phyloP scores from a whole-genome alignment of 2,888 invertebrate species.

The Ctenicera cuprea region DNA sequence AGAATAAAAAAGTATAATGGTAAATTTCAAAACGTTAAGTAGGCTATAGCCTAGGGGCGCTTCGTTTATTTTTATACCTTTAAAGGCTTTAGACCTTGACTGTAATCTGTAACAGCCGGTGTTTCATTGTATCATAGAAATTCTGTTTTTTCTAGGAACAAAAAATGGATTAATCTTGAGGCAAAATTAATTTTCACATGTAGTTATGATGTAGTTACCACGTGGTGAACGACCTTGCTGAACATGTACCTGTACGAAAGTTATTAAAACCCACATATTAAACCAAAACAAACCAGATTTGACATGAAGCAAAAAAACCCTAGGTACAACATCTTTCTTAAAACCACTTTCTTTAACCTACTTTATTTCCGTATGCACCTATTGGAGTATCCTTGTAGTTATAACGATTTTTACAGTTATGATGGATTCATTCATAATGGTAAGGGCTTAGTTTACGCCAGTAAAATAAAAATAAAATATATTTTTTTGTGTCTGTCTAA shows the following conservation, averaged over 20 bases:
- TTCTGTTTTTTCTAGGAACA: neutral
- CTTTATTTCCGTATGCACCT: conserved; percentile 18
- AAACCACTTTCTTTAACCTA: conserved; percentile 28
- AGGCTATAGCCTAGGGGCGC: too few species aligned
- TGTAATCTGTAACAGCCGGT: too few species aligned
- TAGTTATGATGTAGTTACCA: too few species aligned
- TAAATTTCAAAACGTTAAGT: too few species aligned
- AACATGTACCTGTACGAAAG: conserved; percentile 1
- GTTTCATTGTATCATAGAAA: too few species aligned
- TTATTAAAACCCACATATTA: neutral
- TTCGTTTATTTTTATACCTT: too few species aligned
- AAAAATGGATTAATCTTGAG: neutral
- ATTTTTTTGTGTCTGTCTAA: too few species aligned
- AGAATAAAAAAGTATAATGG: too few species aligned
- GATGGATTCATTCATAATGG: neutral
- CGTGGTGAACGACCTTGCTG: neutral
- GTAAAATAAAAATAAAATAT: neutral
- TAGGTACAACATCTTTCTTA: neutral
- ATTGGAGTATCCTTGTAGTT: neutral
- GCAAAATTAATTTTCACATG: neutral
- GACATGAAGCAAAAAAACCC: conserved; percentile 1
- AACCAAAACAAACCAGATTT: conserved; percentile 19
- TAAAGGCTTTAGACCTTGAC: too few species aligned
- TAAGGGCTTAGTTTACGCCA: too few species aligned
- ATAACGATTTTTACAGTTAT: neutral